phyloP scores from a whole-genome alignment of 1,140 invertebrate genomes.

The Protaetia brevitarsis region DNA sequence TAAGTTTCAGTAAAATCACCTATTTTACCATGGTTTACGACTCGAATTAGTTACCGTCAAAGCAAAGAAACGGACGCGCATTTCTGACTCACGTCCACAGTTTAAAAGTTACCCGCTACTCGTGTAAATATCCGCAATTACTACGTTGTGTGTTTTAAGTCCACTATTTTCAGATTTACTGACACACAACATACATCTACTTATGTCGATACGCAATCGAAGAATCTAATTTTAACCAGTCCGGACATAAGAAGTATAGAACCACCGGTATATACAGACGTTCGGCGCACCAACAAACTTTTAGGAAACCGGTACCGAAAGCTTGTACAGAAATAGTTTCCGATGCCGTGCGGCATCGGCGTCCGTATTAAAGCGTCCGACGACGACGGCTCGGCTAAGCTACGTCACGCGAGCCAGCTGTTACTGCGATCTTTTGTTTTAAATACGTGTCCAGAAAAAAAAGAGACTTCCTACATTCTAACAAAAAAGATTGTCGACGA shows the following conservation, averaged over 20 bases:
- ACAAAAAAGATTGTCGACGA: neutral
- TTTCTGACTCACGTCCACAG: too few species aligned
- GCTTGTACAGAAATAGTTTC: slow-evolving; percentile 14
- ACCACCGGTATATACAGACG: neutral
- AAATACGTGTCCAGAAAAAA: neutral
- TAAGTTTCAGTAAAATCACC: too few species aligned
- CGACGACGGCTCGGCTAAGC: slow-evolving; percentile 1
- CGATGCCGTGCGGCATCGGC: neutral
- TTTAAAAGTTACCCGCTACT: neutral
- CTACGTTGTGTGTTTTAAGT: neutral
- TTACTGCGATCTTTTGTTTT: neutral
- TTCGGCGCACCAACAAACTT: neutral
- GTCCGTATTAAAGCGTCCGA: neutral
- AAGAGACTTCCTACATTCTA: too few species aligned
- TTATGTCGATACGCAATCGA: slow-evolving; percentile 5
- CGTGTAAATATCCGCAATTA: neutral
- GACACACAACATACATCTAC: neutral
- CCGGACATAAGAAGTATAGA: slow-evolving; percentile 5
- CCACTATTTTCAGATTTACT: neutral
- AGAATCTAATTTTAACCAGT: slow-evolving; percentile 1
- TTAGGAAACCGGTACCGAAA: neutral
- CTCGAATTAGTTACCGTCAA: too few species aligned
- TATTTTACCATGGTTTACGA: too few species aligned
- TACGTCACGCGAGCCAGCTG: slow-evolving; percentile 9
- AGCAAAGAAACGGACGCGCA: too few species aligned